Percentiles rank a stretch among this genome's conserved stretches.
phyloP scores from a whole-genome alignment of 2,797 vertebrate species.

The Cheirogaleus major region DNA sequence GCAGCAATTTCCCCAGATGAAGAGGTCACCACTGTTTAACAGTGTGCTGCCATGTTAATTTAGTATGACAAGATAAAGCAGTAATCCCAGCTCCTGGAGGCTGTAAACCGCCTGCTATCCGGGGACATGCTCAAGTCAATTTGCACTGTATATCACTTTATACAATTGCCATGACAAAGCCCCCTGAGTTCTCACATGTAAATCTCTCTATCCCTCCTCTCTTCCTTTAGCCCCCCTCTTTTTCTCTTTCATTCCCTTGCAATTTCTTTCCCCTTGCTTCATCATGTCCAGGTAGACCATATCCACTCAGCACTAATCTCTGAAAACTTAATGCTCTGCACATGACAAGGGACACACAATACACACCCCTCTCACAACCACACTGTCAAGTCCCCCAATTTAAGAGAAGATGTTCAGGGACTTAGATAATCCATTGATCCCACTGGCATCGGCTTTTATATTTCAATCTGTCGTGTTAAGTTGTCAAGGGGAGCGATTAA shows the following conservation, averaged over 20 bases:
- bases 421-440: slow-evolving; percentile 92
- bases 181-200: slow-evolving; percentile 88
- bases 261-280: slow-evolving; percentile 72
- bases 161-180: slow-evolving; percentile 92
- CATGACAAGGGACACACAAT: slow-evolving; percentile 79
- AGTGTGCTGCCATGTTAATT: slow-evolving; percentile 92
- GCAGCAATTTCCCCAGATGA: slow-evolving; percentile 91
- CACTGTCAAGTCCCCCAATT: slow-evolving; percentile 49
- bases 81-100: slow-evolving; percentile 91
- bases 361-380: slow-evolving; percentile 18
- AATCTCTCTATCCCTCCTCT: slow-evolving; percentile 85
- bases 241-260: not conserved
- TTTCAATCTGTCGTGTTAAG: slow-evolving; percentile 88
- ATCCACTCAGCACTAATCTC: slow-evolving; percentile 82
- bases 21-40: slow-evolving; percentile 95
- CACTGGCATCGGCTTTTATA: slow-evolving; percentile 87
- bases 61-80: slow-evolving; percentile 98
- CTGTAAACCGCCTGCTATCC: slow-evolving; percentile 89
- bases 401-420: slow-evolving; percentile 86
- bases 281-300: slow-evolving; percentile 83
- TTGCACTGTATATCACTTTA: slow-evolving; percentile 90
- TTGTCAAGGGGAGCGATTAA: slow-evolving; percentile 89
- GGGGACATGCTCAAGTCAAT: slow-evolving; percentile 89
- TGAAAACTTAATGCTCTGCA: slow-evolving; percentile 82
- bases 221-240: not conserved